Base-by-base conservation (phyloP, 1,140 invertebrate genomes). In the Heliconius eleuchia region DNA sequence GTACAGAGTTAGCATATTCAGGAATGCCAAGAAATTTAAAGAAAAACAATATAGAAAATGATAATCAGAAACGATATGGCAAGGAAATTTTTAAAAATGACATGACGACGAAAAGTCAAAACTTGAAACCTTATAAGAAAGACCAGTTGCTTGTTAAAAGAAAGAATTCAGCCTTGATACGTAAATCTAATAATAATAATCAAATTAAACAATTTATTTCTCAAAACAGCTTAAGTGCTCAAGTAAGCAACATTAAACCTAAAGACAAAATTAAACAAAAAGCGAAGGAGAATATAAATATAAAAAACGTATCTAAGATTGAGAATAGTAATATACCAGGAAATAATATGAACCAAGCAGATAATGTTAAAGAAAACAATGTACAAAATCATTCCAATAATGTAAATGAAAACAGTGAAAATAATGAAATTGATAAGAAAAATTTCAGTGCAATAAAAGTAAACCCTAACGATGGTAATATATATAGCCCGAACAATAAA, bases 181-280 rank as follows among this genome's bases (percentile, higher is more conserved):
- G 60, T 30, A 66, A 66, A 66, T 23, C 60, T 27, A 66, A 66
- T 66, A 11, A 27, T 13, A 66, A 66, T 66, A 66, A 9, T 30
- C 23, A 66, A 16, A 30, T 66, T 66, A 66, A 66, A 5, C 60
- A 66, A 66, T 30, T 66, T 27, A 66, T 30, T 30, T 66, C 60
- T 66, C 60, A 66, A 66, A 66, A 66, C n/a, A 66, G 27, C 13
- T 66, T 66, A 66, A 66, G 4, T 16, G 23, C 23, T 30, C 60
- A 66, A 66, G 60, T 66, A 66, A 66, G 4, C 30, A 66, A 66
- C 1, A 66, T 66, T 13, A 66, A 66, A 66, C 23, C 23, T 30
- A 66, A 66, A 66, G 60, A 66, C 9, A 66, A 66, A 66, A 27
- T 30, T 66, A 27, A 66, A 30, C 11, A 66, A 66, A 66, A 66